Evolutionary conservation across 2,113 vertebrate genomes (phyloP), one percentile per base, ranked within the genome.

Genomic region (Vulpes vulpes): DNA sequence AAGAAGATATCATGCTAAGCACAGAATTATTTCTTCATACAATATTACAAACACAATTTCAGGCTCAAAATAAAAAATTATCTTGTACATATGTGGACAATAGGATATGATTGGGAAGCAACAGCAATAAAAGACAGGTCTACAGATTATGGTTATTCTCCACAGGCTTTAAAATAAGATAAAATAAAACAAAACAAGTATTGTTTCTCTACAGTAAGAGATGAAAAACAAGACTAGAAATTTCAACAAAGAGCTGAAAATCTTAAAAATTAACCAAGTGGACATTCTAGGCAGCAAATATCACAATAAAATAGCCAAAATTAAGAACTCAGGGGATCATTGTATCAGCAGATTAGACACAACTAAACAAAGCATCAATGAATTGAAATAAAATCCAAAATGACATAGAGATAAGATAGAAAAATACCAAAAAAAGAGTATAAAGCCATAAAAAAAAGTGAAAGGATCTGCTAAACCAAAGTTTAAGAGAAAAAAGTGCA

Each of bases 231-330:
- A 95, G 57, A 67, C 65, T 86, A 11, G 22, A 53, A 30, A 91
- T 88, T 91, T 82, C 53, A 91, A 23, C n/a, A 91, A 19, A 76
- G 35, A 90, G 59, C n/a, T 69, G 5, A 12, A 94, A 94, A 91
- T 5, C 62, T 35, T 67, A 90, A 71, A 86, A 69, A 80, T 76
- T 79, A 89, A 89, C 57, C 23, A 69, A 60, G 20, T 67, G 10
- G 76, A 82, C 76, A 82, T 55, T 74, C 22, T 81, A 94, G 15
- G 69, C 51, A 60, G 64, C 16, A 91, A 76, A 51, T 35, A 59
- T 14, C 73, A 65, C 11, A 90, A 65, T 57, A 57, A 67, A 65
- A n/a, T 43, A 86, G 80, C 10, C 60, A 71, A 71, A 79, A 85
- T 73, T 64, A 89, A 65, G 43, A 88, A 79, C 4, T 89, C 16